phyloP scores from a whole-genome alignment of 2,113 vertebrate species.

The Coptodon rendalli region DNA sequence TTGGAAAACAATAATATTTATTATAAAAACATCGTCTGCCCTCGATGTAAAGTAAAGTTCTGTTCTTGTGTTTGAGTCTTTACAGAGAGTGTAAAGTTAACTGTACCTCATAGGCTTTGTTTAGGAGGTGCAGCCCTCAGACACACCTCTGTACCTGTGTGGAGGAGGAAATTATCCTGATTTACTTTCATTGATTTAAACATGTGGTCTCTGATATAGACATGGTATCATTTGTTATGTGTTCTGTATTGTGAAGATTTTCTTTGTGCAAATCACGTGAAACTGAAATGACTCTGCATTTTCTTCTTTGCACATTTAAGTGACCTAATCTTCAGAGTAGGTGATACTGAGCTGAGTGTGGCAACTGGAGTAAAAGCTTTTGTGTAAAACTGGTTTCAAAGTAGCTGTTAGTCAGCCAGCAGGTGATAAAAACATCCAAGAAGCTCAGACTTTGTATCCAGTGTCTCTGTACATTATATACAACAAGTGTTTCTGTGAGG shows the following conservation, averaged over 20 bases:
- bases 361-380: neutral
- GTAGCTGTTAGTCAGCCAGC: neutral
- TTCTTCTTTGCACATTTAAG: neutral
- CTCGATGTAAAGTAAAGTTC: constrained; percentile 34
- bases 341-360: neutral
- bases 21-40: constrained; percentile 48
- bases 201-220: neutral
- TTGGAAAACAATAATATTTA: constrained; percentile 35
- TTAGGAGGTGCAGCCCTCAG: constrained; percentile 12
- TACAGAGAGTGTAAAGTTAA: neutral
- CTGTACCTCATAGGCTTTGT: constrained; percentile 11
- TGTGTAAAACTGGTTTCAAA: neutral
- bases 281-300: neutral
- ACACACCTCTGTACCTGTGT: constrained; percentile 37
- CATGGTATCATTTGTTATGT: neutral
- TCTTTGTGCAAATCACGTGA: neutral
- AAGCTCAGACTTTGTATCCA: neutral
- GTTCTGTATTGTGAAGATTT: neutral
- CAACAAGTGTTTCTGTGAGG: neutral
- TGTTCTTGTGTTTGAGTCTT: constrained; percentile 52
- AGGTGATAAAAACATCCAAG: neutral
- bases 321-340: neutral
- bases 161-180: neutral
- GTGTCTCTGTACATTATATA: neutral
- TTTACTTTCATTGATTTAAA: neutral